Evolutionary conservation across 2,113 vertebrate genomes (phyloP), one percentile per base, ranked within the genome.

Genomic region (Tiliqua scincoides): DNA sequence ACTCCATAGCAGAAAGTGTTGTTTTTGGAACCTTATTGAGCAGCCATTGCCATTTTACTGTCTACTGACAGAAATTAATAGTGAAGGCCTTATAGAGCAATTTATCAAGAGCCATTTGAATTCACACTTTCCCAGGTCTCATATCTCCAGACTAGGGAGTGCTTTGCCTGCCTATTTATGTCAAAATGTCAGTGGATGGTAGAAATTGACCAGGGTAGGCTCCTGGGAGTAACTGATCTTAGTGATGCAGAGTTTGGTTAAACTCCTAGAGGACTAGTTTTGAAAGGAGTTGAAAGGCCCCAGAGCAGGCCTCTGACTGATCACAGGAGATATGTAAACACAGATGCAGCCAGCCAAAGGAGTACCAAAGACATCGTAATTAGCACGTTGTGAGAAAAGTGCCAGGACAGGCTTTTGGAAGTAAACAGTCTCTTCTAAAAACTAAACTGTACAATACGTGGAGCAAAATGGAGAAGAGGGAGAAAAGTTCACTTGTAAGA

Each of bases 11-110:
- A 96, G 95, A 91, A 96, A 95, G 90, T 98, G 97, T 97, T 98
- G 95, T 97, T 98, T 98, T 98, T 98, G 98, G 97, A 98, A 97
- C 67, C 90, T 91, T 93, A 93, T 89, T 91, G 94, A 94, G 89
- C 94, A 95, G 94, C 93, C 95, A 95, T 91, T 95, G 96, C 96
- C 96, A 94, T 97, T 98, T 97, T 97, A 95, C 95, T 97, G 94
- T 96, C 94, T 96, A 96, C 93, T 95, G 97, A 97, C 95, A 97
- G 95, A 98, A 97, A 97, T 97, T 95, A 97, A 96, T 95, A 93
- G 91, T 96, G 95, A 97, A 97, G 93, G 93, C 95, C 95, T 96
- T 89, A 81, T 88, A 94, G 91, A 95, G 87, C 88, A 96, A 97
- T 97, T 98, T 97, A 96, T 97, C 96, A 97, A 94, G 93, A 96